These are phyloP conservation scores for Dicyrtoma fusca DNA, from an alignment of 2,888 invertebrate species.

Conservation along the genomic window DNA sequence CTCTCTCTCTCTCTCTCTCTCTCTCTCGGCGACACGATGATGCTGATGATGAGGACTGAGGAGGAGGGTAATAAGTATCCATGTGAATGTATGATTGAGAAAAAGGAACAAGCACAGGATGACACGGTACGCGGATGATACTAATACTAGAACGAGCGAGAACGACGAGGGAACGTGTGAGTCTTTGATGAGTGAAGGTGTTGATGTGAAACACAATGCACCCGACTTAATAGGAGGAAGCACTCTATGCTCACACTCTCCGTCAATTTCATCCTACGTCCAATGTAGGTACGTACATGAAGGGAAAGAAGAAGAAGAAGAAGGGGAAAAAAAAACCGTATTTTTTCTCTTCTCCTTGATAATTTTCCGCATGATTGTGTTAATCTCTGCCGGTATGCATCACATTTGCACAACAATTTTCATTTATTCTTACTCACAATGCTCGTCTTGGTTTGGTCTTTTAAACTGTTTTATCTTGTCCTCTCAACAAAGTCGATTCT, in stretches of 20 bases:
- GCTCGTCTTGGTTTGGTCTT: conserved; percentile 29
- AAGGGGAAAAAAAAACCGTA: no score
- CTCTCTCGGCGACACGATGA: not conserved
- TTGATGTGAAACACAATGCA: conserved; percentile 32
- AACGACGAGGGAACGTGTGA: conserved; percentile 23
- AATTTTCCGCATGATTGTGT: conserved; percentile 49
- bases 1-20: conserved; percentile 1
- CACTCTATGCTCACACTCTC: conserved; percentile 28
- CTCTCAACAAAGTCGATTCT: not conserved
- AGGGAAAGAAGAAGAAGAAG: no score
- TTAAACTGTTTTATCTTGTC: conserved; percentile 27
- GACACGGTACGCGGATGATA: conserved; percentile 22
- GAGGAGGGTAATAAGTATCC: conserved; percentile 4
- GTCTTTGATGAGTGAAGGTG: conserved; percentile 29
- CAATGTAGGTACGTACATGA: no score
- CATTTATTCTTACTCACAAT: conserved; percentile 25
- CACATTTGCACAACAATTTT: conserved; percentile 27
- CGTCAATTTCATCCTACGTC: conserved; percentile 22
- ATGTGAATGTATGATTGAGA: not conserved
- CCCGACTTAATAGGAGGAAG: conserved; percentile 41
- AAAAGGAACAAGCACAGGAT: conserved; percentile 16
- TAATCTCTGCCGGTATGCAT: conserved; percentile 36
- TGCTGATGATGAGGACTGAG: not conserved
- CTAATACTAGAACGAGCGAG: conserved; percentile 9
- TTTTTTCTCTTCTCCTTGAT: conserved; percentile 36